Conservation (phyloP, 1,140 invertebrate species). For the Drosophila truncata region DNA sequence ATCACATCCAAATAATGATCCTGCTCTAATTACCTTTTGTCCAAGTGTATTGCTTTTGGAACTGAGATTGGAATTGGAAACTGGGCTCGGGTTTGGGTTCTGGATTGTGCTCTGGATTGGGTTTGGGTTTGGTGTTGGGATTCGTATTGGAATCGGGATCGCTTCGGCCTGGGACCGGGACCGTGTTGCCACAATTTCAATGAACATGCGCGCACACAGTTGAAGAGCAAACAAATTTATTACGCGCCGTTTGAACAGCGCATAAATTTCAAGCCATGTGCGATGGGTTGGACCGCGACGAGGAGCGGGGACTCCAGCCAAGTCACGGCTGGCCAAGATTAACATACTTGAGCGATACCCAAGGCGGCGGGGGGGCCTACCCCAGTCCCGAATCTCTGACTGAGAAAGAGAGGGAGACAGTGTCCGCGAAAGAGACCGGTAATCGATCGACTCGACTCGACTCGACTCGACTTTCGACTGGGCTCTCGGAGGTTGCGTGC, state of each 20-base stretch:
- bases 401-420: constrained; percentile 30
- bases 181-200: constrained; percentile 66
- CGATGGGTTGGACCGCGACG: constrained; percentile 9
- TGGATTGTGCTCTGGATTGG: constrained; percentile 12
- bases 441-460: constrained; percentile 62
- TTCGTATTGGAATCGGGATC: constrained; percentile 31
- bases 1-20: neutral
- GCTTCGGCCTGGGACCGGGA: constrained; percentile 7
- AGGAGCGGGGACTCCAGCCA: constrained; percentile 16
- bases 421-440: constrained; percentile 19
- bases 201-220: constrained; percentile 81
- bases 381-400: constrained; percentile 21
- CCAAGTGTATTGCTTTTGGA: constrained; percentile 27
- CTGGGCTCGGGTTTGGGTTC: constrained; percentile 23
- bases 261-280: constrained; percentile 73
- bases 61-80: constrained; percentile 41
- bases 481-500: constrained; percentile 57
- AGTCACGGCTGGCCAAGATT: constrained; percentile 73
- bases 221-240: constrained; percentile 84
- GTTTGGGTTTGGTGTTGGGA: constrained; percentile 31
- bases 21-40: constrained; percentile 6
- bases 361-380: constrained; percentile 40
- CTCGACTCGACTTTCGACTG: constrained; percentile 52
- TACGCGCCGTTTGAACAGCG: constrained; percentile 83
- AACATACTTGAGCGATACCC: constrained; percentile 64